phyloP scores from a whole-genome alignment of 2,113 vertebrate species.

The Centrocercus urophasianus region DNA sequence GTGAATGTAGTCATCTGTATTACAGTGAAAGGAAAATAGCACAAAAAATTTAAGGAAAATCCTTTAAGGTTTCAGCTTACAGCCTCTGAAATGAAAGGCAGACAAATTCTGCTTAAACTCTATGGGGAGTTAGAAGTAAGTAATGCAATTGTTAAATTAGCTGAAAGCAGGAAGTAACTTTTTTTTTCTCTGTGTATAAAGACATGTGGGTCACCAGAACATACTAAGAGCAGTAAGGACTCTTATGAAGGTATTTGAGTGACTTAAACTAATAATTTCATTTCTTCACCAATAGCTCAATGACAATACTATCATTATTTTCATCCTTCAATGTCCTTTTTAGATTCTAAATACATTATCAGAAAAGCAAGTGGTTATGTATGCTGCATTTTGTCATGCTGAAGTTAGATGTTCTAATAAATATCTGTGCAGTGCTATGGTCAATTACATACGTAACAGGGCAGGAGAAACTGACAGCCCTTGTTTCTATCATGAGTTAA shows the following conservation, averaged over 20 bases:
- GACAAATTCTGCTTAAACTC: not conserved
- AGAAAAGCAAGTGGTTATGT: not conserved
- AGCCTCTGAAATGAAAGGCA: not conserved
- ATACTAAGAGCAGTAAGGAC: not conserved
- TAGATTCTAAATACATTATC: not conserved
- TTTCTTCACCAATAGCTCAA: not conserved
- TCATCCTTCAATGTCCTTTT: not conserved
- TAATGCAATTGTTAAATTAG: not conserved
- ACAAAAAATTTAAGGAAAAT: not conserved
- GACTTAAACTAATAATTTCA: not conserved
- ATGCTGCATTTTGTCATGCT: not conserved
- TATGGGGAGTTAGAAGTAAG: not conserved
- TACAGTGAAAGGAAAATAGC: conserved; percentile 10
- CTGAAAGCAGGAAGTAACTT: not conserved
- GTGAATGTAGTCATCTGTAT: not conserved
- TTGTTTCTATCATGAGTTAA: not conserved
- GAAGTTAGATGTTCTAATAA: conserved; percentile 20
- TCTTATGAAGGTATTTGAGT: not conserved
- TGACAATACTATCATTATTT: not conserved
- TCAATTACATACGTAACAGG: not conserved
- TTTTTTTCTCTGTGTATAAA: not conserved
- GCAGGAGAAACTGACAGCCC: not conserved
- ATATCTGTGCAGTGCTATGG: not conserved
- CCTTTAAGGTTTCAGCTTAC: not conserved
- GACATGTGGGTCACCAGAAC: not conserved